phyloP scores from a whole-genome alignment of 2,888 invertebrate species.

The Macropis europaea region DNA sequence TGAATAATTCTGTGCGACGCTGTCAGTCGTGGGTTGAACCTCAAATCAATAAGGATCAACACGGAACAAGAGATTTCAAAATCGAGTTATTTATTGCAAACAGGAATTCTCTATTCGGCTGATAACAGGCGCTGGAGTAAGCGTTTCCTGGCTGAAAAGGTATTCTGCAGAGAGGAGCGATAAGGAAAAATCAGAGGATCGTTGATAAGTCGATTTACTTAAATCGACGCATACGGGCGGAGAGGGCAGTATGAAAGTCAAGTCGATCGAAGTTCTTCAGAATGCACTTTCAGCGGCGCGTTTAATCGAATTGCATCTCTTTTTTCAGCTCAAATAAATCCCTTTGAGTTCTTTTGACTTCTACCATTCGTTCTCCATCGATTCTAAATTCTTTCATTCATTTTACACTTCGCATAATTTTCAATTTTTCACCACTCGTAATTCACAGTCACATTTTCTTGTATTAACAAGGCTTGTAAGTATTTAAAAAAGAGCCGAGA shows the following conservation, averaged over 20 bases:
- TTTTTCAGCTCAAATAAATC: not conserved
- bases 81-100: not conserved
- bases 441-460: no score
- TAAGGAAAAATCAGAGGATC: not conserved
- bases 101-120: not conserved
- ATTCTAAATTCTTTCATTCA: not conserved
- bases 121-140: not conserved
- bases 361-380: not conserved
- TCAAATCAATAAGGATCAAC: no score
- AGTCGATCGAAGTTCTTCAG: not conserved
- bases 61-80: no score
- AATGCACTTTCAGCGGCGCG: not conserved
- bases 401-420: not conserved
- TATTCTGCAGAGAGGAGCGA: not conserved
- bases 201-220: constrained; percentile 12
- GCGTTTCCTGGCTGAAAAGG: not conserved
- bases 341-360: not conserved
- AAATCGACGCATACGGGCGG: not conserved
- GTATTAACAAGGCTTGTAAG: no score
- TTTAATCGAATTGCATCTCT: not conserved
- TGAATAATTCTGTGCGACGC: no score
- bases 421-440: not conserved
- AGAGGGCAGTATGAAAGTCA: not conserved
- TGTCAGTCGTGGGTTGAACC: no score
- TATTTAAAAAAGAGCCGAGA: no score